Base-by-base conservation (phyloP, 2,888 invertebrate species). In the Erpobdella octoculata region DNA sequence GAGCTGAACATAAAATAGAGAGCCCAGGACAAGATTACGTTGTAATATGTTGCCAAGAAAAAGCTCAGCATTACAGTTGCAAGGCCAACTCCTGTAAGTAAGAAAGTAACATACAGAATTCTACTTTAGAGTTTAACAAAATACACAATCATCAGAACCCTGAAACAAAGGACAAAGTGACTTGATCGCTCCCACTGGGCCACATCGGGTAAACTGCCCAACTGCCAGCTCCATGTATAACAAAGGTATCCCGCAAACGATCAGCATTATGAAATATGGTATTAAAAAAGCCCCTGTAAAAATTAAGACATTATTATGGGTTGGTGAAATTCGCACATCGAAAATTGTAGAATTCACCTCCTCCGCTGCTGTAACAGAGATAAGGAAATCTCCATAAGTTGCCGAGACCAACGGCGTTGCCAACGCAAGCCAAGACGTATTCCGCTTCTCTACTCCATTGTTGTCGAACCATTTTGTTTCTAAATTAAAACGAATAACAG, bases 11-110 rank as follows among this genome's bases (percentile, higher is more conserved):
- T 78, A 76, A 81, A 83, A 74, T 80, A 82, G 6, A 83, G 75
- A 36, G 94, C 92, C 92, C 94, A 95, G 68, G 93, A 92, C 79
- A 96, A 94, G 82, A 95, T 91, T 41, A 94, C 94, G 86, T 95
- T 95, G 87, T 95, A 95, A 85, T 94, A 95, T 91, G 94, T 93
- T 74, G 81, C 80, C 71, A 83, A 81, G 71, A 79, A 81, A 28
- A 62, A 62, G 18, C 62, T 62, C 62, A 62, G 35, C 21, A 62
- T 28, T 6, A 62, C 62, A 33, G 62, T 62, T 33, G 62, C 28
- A 31, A 62, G 35, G 35, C 62, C 62, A 62, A 62, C 62, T 33
- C 62, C 62, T 62, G 9, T 5, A 53, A 53, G n/a, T n/a, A n/a
- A n/a, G n/a, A n/a, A n/a, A n/a, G n/a, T n/a, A n/a, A n/a, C n/a